Evolutionary conservation across 2,888 invertebrate species (phyloP).

Genomic region (Patella depressa): DNA sequence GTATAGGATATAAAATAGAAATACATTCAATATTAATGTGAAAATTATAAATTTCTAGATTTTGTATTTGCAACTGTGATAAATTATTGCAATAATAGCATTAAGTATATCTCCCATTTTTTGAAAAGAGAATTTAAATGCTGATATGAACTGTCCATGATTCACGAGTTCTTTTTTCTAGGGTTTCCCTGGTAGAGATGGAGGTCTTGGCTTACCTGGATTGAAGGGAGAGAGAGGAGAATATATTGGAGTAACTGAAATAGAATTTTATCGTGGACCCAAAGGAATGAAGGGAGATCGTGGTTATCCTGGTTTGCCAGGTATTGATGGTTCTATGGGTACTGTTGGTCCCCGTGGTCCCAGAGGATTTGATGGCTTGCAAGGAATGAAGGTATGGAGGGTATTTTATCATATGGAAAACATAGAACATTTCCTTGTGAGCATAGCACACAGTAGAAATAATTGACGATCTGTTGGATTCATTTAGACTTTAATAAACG

Average conservation of each 20-base stretch:
- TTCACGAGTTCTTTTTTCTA: conserved; percentile 73
- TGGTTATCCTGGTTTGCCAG: conserved; percentile 82
- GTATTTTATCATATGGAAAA: too few relatives aligned
- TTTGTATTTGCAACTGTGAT: too few relatives aligned
- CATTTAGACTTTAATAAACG: too few relatives aligned
- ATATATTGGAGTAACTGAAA: conserved; percentile 21
- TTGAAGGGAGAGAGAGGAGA: conserved; percentile 80
- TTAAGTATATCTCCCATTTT: too few relatives aligned
- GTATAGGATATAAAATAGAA: neutral
- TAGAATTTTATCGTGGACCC: conserved; percentile 32
- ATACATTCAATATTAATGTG: too few relatives aligned
- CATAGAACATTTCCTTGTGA: too few relatives aligned
- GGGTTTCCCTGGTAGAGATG: conserved; percentile 52
- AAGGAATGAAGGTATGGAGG: conserved; percentile 35
- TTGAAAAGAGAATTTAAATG: too few relatives aligned
- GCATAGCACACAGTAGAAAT: too few relatives aligned
- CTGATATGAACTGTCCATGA: too few relatives aligned
- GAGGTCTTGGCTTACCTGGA: conserved; percentile 74
- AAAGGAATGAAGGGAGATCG: conserved; percentile 61
- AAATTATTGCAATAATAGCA: too few relatives aligned
- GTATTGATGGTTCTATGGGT: conserved; percentile 42
- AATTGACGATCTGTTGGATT: too few relatives aligned
- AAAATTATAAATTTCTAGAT: too few relatives aligned
- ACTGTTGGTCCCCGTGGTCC: conserved; percentile 40
- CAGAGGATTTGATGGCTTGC: conserved; percentile 39